A percentile compares a stretch with the other conserved stretches of the same genome.
phyloP scores from a whole-genome alignment of 23 tunicate species.

The Trididemnum nubilum region DNA sequence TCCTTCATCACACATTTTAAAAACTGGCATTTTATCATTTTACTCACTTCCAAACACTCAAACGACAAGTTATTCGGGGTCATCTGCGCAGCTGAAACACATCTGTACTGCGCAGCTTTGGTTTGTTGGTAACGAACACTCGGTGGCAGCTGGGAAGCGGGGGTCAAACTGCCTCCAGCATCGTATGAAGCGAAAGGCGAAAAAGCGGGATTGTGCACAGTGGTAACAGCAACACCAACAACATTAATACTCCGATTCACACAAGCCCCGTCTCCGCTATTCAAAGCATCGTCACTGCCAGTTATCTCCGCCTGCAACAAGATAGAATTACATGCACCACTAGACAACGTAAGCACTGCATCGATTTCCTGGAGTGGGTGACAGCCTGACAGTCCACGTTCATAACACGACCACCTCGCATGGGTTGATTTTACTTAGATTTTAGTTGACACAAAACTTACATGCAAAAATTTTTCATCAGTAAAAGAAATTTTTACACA shows the following conservation, averaged over 20 bases:
- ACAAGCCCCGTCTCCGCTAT: conserved; percentile 24
- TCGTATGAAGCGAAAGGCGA: conserved; percentile 87
- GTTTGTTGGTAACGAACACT: conserved; percentile 67
- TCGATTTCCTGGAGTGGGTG: no score
- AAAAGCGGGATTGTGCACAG: conserved; percentile 82
- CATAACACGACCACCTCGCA: no score
- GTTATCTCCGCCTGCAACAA: conserved; percentile 49
- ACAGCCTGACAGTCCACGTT: no score
- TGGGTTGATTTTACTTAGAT: no score
- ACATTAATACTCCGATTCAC: conserved; percentile 44
- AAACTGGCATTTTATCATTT: no score
- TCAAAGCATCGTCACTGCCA: conserved; percentile 25
- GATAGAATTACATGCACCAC: no score
- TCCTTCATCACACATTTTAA: no score
- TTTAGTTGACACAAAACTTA: no score
- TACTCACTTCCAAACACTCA: conserved; percentile 53
- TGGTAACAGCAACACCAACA: conserved; percentile 61
- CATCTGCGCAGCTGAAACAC: conserved; percentile 53
- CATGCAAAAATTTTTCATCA: no score
- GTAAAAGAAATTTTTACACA: no score
- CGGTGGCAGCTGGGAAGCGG: conserved; percentile 38
- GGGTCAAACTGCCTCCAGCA: conserved; percentile 41
- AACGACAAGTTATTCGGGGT: conserved; percentile 39
- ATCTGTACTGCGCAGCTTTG: conserved; percentile 54
- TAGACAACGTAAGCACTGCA: no score